Percentiles rank a stretch among this genome's conserved stretches.
Conservation (phyloP, 2,797 vertebrate genomes). For the Pseudochirops corinnae region DNA sequence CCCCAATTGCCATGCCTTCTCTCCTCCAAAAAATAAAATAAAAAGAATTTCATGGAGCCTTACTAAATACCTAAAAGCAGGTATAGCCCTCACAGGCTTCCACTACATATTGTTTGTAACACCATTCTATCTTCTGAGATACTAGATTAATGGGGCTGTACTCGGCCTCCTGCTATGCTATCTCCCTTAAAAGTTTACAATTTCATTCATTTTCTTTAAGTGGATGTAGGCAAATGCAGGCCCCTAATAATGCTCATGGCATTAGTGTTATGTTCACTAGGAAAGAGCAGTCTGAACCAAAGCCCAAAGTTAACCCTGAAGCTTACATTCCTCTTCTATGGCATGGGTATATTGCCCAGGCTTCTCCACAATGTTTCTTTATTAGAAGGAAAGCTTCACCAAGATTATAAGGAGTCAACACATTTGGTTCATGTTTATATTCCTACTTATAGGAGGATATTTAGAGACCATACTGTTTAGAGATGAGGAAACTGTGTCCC, state of each 20-base stretch:
- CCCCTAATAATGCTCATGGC: not conserved
- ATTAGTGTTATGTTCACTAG: not conserved
- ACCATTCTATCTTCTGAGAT: conserved; percentile 68
- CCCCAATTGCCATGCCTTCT: too few relatives aligned
- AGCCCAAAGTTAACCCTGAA: not conserved
- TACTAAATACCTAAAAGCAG: conserved; percentile 66
- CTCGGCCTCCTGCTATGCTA: conserved; percentile 36
- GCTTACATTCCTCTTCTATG: not conserved
- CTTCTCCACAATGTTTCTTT: not conserved
- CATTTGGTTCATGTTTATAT: not conserved
- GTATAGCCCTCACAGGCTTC: conserved; percentile 63
- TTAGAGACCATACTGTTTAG: not conserved
- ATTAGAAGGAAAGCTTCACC: not conserved
- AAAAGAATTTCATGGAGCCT: conserved; percentile 49
- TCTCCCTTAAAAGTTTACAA: conserved; percentile 66
- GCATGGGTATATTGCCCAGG: not conserved
- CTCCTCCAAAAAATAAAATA: too few relatives aligned
- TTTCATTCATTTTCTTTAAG: conserved; percentile 69
- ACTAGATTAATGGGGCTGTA: conserved; percentile 49
- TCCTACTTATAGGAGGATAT: not conserved
- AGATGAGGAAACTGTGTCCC: not conserved
- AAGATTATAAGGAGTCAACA: not conserved
- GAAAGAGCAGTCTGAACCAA: not conserved
- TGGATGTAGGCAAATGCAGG: conserved; percentile 42
- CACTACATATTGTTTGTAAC: conserved; percentile 76